Percentiles rank a stretch among this genome's conserved stretches.
phyloP scores from a whole-genome alignment of 92 coral and sea anemone species.

The Epizoanthus stellaris region DNA sequence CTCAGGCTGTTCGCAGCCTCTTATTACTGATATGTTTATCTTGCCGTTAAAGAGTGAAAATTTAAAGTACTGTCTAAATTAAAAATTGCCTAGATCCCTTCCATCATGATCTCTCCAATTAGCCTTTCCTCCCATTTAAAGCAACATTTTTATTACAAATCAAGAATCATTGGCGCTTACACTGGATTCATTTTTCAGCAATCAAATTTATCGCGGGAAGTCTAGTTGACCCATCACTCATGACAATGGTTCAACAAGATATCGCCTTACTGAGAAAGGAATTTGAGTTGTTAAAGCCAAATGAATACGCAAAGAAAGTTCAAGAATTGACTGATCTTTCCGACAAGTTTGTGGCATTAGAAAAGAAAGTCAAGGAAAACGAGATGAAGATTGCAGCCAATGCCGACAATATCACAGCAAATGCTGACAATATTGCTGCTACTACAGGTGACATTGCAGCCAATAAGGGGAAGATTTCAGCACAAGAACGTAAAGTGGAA shows the following conservation, averaged over 20 bases:
- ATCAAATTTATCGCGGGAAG: background rate
- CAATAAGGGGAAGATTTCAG: background rate
- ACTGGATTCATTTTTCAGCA: background rate
- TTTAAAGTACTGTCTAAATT: too few relatives aligned
- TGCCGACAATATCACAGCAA: background rate
- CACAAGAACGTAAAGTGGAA: background rate
- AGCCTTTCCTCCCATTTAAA: too few relatives aligned
- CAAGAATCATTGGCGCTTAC: background rate
- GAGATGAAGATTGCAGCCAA: background rate
- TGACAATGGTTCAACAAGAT: conserved; percentile 7
- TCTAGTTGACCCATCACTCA: background rate
- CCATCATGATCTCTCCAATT: too few relatives aligned
- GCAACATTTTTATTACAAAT: too few relatives aligned
- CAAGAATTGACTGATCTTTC: background rate
- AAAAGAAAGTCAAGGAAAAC: background rate
- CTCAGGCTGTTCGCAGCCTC: too few relatives aligned
- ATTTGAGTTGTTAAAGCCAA: background rate
- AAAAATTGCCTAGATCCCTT: too few relatives aligned
- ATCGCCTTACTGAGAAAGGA: conserved; percentile 10
- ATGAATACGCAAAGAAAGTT: background rate
- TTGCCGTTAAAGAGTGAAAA: too few relatives aligned
- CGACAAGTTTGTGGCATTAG: background rate
- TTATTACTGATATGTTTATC: too few relatives aligned
- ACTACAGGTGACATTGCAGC: background rate
- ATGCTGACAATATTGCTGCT: background rate